Evolutionary conservation across 2,797 vertebrate species (phyloP).

Genomic region (Lates japonicus): DNA sequence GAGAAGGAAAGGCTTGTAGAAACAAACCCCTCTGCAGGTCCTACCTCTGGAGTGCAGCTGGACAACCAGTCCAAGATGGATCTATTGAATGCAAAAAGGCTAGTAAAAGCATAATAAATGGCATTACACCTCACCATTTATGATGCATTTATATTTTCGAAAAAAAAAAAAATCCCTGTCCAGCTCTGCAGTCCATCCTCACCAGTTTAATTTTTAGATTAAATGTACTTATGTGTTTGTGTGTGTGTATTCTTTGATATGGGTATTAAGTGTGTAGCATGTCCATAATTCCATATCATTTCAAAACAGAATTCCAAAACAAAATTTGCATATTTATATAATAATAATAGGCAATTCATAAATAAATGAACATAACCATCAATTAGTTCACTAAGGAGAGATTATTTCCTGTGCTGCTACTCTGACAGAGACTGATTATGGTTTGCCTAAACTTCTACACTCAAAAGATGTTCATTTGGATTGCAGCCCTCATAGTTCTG

Average conservation of each 20-base stretch:
- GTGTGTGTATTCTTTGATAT: slow-evolving; percentile 18
- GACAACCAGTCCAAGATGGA: slow-evolving; percentile 85
- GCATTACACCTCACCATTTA: slow-evolving; percentile 88
- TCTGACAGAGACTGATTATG: neutral
- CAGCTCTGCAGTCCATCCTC: slow-evolving; percentile 74
- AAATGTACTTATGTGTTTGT: slow-evolving; percentile 3
- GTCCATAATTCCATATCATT: slow-evolving; percentile 11
- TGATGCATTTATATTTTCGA: slow-evolving; percentile 84
- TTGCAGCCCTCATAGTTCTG: neutral
- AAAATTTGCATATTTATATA: slow-evolving; percentile 42
- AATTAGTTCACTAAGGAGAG: neutral
- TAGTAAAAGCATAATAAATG: slow-evolving; percentile 97
- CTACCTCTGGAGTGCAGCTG: slow-evolving; percentile 82
- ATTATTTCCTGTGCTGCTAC: neutral
- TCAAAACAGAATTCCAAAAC: slow-evolving; percentile 65
- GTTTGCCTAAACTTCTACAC: neutral
- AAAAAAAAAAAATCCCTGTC: slow-evolving; percentile 58
- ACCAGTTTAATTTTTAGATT: slow-evolving; percentile 44
- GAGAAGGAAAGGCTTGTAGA: slow-evolving; percentile 82
- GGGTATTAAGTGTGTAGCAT: slow-evolving; percentile 4
- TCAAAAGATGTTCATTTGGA: neutral
- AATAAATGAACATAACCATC: neutral
- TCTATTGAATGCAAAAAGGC: slow-evolving; percentile 93
- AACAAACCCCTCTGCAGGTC: slow-evolving; percentile 77
- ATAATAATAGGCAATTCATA: neutral